Evolutionary conservation across 2,888 invertebrate genomes (phyloP).

Genomic region (Onthophagus sagittarius): DNA sequence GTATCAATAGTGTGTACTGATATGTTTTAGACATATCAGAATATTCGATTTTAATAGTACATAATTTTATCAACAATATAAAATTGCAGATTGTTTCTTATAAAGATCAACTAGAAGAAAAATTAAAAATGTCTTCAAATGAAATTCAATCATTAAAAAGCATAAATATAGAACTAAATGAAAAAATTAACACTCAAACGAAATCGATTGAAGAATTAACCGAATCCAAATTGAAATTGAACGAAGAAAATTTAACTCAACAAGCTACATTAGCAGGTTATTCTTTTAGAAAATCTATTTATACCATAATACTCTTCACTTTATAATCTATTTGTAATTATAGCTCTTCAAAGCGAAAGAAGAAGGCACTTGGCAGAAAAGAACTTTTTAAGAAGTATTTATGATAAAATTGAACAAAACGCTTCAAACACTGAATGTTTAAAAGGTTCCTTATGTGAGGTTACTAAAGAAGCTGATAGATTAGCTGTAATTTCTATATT

Average conservation of each 20-base stretch:
- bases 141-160: constrained; percentile 28
- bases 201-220: constrained; percentile 34
- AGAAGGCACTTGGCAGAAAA: constrained; percentile 43
- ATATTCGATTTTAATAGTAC: no score
- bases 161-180: constrained; percentile 32
- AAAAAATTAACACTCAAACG: constrained; percentile 35
- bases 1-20: no score
- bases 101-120: constrained; percentile 29
- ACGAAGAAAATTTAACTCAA: constrained; percentile 37
- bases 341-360: constrained; percentile 40
- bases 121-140: constrained; percentile 26
- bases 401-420: constrained; percentile 41
- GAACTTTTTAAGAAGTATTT: constrained; percentile 39
- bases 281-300: background rate
- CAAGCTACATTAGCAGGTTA: constrained; percentile 36
- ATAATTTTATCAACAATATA: background rate
- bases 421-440: constrained; percentile 37
- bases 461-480: constrained; percentile 42
- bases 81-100: constrained; percentile 23
- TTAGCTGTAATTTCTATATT: constrained; percentile 36
- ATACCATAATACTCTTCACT: background rate
- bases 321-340: constrained; percentile 15
- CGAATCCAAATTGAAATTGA: constrained; percentile 32
- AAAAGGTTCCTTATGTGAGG: constrained; percentile 39
- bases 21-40: no score